Evolutionary conservation across 2,888 invertebrate species (phyloP), one percentile per base, ranked within the genome.

Genomic region (Watsonalla binaria): DNA sequence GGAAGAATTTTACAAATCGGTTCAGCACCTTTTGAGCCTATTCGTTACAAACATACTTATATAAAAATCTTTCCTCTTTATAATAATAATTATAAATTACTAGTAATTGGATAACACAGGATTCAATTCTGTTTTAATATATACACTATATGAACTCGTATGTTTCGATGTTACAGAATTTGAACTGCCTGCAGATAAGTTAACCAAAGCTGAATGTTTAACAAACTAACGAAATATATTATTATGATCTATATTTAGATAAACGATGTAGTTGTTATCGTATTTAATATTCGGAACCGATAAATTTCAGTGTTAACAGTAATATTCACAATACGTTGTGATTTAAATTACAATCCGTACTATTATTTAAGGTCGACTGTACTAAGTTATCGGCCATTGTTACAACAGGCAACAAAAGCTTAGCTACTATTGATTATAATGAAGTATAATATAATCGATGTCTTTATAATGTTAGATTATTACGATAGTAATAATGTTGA

Each of bases 341-440:
- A 51, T 14, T 37, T 37, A 34, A 15, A 24, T 24, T 24, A 15
- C 14, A 46, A 14, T 2, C 50, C 50, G 15, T 39, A 14, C 8
- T 6, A 13, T 13, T n/a, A 45, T 49, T 15, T 42, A 42, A 49
- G 5, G 49, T 56, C 13, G 52, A 59, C 60, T 11, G 51, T 67
- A 63, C 57, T 35, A 37, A 49, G 45, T 64, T 60, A 66, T 65
- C 60, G 57, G 57, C 60, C 60, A 57, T 65, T 63, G 66, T 66
- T 57, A 48, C 64, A 61, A 61, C 66, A 37, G 9, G 63, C 57
- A 54, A 59, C 57, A 60, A 63, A 58, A 60, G 59, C 46, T 42
- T 42, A 42, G 42, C 11, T 62, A 61, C 56, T 56, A 61, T 58
- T 57, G 59, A 57, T 62, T 59, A 61, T 65, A 60, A 62, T 67